Conservation (phyloP, 2,113 vertebrate genomes). For the Aegypius monachus region DNA sequence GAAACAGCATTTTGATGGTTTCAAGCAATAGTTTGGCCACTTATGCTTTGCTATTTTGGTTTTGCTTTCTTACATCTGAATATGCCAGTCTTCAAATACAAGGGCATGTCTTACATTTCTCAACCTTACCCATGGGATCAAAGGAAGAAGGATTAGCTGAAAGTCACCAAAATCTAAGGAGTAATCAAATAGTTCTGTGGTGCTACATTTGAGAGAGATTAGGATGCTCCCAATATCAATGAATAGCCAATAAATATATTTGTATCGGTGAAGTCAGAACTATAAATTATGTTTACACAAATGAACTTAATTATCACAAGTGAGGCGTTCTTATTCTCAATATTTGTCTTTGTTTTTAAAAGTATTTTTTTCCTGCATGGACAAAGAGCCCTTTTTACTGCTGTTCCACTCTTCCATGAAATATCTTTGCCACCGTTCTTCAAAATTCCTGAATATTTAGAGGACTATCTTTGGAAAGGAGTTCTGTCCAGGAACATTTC, state of each 20-base stretch:
- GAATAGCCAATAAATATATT: neutral
- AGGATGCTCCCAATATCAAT: neutral
- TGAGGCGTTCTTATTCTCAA: neutral
- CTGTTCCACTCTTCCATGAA: neutral
- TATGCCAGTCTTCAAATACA: neutral
- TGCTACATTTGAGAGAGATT: neutral
- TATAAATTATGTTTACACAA: neutral
- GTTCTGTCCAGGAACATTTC: neutral
- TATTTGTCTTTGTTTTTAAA: neutral
- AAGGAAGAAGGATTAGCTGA: neutral
- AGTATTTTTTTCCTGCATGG: neutral
- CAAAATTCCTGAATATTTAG: neutral
- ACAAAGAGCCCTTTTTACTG: neutral
- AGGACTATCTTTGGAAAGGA: neutral
- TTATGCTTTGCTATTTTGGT: neutral
- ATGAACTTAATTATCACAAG: neutral
- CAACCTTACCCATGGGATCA: neutral
- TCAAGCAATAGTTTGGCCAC: neutral
- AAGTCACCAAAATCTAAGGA: neutral
- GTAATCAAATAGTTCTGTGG: neutral
- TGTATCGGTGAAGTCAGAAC: neutral
- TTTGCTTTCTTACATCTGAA: neutral
- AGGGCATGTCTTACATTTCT: neutral
- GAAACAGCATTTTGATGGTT: neutral
- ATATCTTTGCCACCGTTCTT: neutral